phyloP scores from a whole-genome alignment of 2,888 invertebrate genomes.

The Eristalinus aeneus region DNA sequence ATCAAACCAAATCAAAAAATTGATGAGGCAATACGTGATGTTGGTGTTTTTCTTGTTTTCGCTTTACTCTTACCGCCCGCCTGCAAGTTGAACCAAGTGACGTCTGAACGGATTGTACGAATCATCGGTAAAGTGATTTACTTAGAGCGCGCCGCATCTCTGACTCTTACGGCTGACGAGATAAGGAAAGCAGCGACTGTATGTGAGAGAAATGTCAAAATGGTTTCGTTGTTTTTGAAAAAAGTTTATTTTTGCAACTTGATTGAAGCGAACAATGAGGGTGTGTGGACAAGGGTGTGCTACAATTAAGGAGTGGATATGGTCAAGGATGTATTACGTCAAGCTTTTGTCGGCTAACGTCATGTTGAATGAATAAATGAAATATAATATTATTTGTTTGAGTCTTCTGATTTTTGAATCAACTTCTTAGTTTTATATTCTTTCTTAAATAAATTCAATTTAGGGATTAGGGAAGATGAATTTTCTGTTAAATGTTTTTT shows the following conservation, averaged over 20 bases:
- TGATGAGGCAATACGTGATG: slow-evolving; percentile 32
- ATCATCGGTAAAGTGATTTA: slow-evolving; percentile 13
- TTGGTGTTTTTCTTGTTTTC: background rate
- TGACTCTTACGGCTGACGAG: background rate
- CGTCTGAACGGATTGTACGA: background rate
- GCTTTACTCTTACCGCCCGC: too few relatives aligned
- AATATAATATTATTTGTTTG: background rate
- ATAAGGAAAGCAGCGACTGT: background rate
- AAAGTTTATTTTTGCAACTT: background rate
- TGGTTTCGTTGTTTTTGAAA: background rate
- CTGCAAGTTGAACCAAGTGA: background rate
- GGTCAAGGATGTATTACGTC: background rate
- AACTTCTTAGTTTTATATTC: too few relatives aligned
- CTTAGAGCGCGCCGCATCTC: slow-evolving; percentile 23
- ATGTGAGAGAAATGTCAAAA: background rate
- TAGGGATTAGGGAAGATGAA: too few relatives aligned
- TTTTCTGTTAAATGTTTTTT: too few relatives aligned
- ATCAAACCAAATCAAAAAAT: background rate
- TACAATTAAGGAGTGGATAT: background rate
- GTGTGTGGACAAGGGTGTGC: background rate
- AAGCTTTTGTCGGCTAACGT: background rate
- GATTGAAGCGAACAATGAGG: background rate
- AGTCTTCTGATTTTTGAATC: background rate
- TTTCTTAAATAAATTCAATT: too few relatives aligned
- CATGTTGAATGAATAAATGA: background rate